Evolutionary conservation across 2,113 vertebrate species (phyloP).

Genomic region (Plectropomus leopardus): DNA sequence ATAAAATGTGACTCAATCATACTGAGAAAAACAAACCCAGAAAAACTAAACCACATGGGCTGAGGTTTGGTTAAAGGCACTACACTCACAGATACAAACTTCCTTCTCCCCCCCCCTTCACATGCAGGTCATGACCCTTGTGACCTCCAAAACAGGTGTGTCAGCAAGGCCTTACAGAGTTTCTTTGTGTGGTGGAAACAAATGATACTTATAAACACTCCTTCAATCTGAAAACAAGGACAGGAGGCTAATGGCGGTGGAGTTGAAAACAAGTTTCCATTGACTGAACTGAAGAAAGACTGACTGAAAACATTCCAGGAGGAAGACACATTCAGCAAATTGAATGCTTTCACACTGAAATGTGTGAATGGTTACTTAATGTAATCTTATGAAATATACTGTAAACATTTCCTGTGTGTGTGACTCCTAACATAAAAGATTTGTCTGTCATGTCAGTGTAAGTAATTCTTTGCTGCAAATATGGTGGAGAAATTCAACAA

Average conservation of each 20-base stretch:
- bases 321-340: not conserved
- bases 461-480: not conserved
- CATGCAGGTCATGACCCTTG: conserved; percentile 43
- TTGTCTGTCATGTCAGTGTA: no score
- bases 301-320: conserved; percentile 12
- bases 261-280: conserved; percentile 16
- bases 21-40: not conserved
- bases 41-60: not conserved
- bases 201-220: conserved; percentile 22
- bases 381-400: not conserved
- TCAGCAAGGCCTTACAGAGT: conserved; percentile 21
- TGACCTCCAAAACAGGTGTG: conserved; percentile 64
- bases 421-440: not conserved
- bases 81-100: conserved; percentile 27
- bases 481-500: not conserved
- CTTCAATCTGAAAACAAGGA: not conserved
- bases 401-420: conserved; percentile 16
- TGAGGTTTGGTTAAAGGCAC: conserved; percentile 10
- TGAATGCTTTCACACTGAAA: not conserved
- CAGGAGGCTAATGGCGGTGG: not conserved
- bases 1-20: conserved; percentile 17
- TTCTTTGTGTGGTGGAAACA: conserved; percentile 56
- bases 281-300: conserved; percentile 10
- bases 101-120: conserved; percentile 32
- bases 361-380: not conserved